A percentile compares a stretch with the other conserved stretches of the same genome.
Evolutionary conservation across 1,140 invertebrate genomes (phyloP).

Genomic region (Achroia grisella): DNA sequence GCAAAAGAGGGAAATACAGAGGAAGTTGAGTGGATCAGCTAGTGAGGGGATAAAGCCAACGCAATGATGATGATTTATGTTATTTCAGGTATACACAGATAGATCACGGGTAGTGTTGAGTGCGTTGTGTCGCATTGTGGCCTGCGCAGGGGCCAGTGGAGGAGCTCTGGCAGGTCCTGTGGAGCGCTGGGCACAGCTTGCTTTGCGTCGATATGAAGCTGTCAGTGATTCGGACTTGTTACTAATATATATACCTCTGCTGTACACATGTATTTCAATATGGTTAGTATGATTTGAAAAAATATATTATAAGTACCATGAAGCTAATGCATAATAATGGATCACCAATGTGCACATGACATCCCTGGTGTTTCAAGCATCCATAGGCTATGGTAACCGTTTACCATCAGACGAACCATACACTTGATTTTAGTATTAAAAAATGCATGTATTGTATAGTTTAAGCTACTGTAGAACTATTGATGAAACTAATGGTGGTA

Average conservation of each 20-base stretch:
- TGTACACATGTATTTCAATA: conserved; percentile 79
- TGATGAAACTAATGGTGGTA: too few species aligned
- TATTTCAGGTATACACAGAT: conserved; percentile 78
- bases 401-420: too few species aligned
- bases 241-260: conserved; percentile 79
- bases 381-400: too few species aligned
- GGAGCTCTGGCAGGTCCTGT: conserved; percentile 74
- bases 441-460: too few species aligned
- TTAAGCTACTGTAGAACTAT: too few species aligned
- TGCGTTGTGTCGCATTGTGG: conserved; percentile 82
- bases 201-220: conserved; percentile 78
- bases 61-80: not conserved
- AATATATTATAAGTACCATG: too few species aligned
- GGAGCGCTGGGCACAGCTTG: conserved; percentile 81
- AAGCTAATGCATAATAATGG: too few species aligned
- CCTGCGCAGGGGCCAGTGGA: conserved; percentile 64
- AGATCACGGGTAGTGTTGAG: conserved; percentile 79
- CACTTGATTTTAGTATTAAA: too few species aligned
- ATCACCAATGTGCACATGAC: not conserved
- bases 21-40: too few species aligned
- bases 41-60: too few species aligned
- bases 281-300: conserved; percentile 58
- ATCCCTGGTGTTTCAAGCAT: too few species aligned
- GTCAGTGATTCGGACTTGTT: conserved; percentile 79
- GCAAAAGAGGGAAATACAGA: too few species aligned